Conservation (phyloP, 2,113 vertebrate species). For the Ancistrus triradiatus region DNA sequence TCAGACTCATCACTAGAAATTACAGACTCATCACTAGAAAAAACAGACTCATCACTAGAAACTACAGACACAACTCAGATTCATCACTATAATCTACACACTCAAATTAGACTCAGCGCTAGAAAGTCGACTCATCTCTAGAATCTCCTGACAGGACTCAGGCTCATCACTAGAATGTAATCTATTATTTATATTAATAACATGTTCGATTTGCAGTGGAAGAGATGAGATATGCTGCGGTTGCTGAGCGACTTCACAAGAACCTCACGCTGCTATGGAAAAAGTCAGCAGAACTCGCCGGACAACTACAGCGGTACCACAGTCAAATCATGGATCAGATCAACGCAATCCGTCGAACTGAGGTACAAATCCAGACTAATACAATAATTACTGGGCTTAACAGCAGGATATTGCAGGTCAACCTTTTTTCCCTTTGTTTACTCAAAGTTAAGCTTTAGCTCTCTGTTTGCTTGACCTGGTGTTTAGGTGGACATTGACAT, state of each 20-base stretch:
- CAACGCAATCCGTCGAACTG: slow-evolving; percentile 48
- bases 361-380: slow-evolving; percentile 53
- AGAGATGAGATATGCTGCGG: slow-evolving; percentile 49
- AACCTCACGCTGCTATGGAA: slow-evolving; percentile 53
- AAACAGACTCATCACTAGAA: too few relatives aligned
- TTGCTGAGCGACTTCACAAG: slow-evolving; percentile 35
- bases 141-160: too few relatives aligned
- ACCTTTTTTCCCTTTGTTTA: slow-evolving; percentile 27
- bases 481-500: slow-evolving; percentile 69
- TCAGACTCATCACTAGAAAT: too few relatives aligned
- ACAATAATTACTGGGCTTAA: not conserved
- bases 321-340: slow-evolving; percentile 48
- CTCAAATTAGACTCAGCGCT: too few relatives aligned
- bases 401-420: not conserved
- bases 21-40: too few relatives aligned
- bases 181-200: too few relatives aligned
- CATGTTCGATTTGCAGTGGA: slow-evolving; percentile 45
- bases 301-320: slow-evolving; percentile 40
- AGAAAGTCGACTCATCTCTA: too few relatives aligned
- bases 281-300: slow-evolving; percentile 39
- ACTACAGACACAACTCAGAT: too few relatives aligned
- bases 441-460: slow-evolving; percentile 30
- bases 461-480: slow-evolving; percentile 18
- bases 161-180: too few relatives aligned
- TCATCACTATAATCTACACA: too few relatives aligned